These are phyloP conservation scores for Stenoptilia bipunctidactyla DNA, from an alignment of 2,888 invertebrate genomes.

Conservation along the genomic window DNA sequence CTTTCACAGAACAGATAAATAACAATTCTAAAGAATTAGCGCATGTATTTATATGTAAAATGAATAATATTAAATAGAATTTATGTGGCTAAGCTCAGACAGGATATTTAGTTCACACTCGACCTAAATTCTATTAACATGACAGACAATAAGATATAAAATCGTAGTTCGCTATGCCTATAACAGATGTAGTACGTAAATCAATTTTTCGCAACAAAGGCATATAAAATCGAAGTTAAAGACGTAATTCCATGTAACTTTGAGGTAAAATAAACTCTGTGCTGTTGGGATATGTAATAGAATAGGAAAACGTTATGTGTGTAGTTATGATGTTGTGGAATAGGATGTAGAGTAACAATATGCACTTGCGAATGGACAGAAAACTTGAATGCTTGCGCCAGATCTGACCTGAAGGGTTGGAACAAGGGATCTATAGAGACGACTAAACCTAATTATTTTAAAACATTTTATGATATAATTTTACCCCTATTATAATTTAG, in stretches of 20 bases:
- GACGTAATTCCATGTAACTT: background rate
- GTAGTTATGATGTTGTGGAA: conserved; percentile 16
- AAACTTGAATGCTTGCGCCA: conserved; percentile 51
- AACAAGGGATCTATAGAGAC: conserved; percentile 24
- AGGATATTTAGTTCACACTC: background rate
- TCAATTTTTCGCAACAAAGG: conserved; percentile 67
- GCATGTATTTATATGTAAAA: too few species aligned
- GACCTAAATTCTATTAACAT: background rate
- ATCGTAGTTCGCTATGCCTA: conserved; percentile 15
- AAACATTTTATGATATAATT: too few species aligned
- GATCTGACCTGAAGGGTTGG: conserved; percentile 38
- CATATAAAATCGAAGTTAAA: background rate
- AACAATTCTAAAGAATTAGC: too few species aligned
- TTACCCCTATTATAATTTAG: too few species aligned
- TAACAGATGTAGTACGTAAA: conserved; percentile 32
- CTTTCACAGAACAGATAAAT: too few species aligned
- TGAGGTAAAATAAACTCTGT: background rate
- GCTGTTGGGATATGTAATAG: conserved; percentile 8
- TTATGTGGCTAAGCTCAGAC: too few species aligned
- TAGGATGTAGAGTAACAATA: conserved; percentile 38
- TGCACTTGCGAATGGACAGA: conserved; percentile 52
- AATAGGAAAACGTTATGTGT: conserved; percentile 9
- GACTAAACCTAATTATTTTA: too few species aligned
- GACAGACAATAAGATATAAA: conserved; percentile 31
- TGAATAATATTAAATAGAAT: too few species aligned